phyloP scores from a whole-genome alignment of 2,797 vertebrate genomes.

The Syngnathus acus region DNA sequence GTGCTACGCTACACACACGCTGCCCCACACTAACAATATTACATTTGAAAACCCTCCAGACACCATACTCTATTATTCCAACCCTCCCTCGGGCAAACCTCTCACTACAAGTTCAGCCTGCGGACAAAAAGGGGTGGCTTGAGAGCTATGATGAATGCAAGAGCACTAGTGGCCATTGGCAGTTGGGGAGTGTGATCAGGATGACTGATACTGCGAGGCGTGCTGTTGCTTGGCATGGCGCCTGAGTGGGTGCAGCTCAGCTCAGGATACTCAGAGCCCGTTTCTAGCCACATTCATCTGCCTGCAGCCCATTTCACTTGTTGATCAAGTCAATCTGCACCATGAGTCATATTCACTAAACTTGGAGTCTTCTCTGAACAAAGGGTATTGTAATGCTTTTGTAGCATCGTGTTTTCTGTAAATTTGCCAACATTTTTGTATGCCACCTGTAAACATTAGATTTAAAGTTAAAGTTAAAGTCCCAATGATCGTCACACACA shows the following conservation, averaged over 20 bases:
- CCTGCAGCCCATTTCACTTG: slow-evolving; percentile 17
- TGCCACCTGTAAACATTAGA: too few species aligned
- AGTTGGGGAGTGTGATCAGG: slow-evolving; percentile 24
- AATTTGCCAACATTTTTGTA: too few species aligned
- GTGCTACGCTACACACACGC: slow-evolving; percentile 10
- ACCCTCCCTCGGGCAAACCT: slow-evolving; percentile 4
- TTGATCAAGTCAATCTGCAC: slow-evolving; percentile 17
- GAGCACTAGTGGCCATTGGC: slow-evolving; percentile 25
- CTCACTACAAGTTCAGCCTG: slow-evolving; percentile 19
- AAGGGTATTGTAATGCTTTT: neutral
- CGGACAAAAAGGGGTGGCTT: slow-evolving; percentile 21
- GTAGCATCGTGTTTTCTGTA: neutral
- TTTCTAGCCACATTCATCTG: slow-evolving; percentile 15
- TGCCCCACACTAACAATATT: slow-evolving; percentile 20
- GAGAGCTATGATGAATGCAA: slow-evolving; percentile 7
- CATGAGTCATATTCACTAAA: neutral
- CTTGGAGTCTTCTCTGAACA: neutral
- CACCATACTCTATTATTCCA: slow-evolving; percentile 20
- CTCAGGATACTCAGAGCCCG: slow-evolving; percentile 20
- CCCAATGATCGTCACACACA: too few species aligned
- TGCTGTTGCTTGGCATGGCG: slow-evolving; percentile 40
- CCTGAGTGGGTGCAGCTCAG: slow-evolving; percentile 34
- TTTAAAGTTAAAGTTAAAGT: too few species aligned
- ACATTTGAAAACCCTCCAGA: slow-evolving; percentile 28
- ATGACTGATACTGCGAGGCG: slow-evolving; percentile 36